Evolutionary conservation across 2,113 vertebrate species (phyloP).

Genomic region (Tinamus guttatus): DNA sequence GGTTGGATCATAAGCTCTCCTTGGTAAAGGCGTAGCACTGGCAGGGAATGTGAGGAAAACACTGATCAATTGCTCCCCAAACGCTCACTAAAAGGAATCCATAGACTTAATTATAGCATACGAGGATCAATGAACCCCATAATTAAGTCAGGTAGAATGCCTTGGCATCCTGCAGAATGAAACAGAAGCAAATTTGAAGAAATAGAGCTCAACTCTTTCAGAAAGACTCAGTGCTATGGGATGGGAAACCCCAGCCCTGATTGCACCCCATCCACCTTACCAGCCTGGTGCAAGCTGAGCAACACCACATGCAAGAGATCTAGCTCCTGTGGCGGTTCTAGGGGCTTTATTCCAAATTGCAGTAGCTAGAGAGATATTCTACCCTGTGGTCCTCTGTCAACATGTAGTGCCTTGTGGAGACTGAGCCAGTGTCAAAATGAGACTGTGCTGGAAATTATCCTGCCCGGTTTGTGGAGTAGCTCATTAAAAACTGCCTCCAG

Average conservation of each 20-base stretch:
- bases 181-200: neutral
- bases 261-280: neutral
- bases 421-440: neutral
- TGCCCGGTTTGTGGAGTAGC: neutral
- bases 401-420: neutral
- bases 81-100: neutral
- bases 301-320: neutral
- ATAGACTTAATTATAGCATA: neutral
- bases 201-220: neutral
- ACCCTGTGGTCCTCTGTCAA: conserved; percentile 18
- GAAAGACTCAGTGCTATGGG: neutral
- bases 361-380: neutral
- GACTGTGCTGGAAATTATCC: neutral
- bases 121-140: conserved; percentile 13
- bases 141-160: neutral
- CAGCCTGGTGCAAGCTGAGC: neutral
- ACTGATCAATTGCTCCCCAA: neutral
- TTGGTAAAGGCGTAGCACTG: neutral
- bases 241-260: neutral
- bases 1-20: neutral
- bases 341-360: neutral
- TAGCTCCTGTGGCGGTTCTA: neutral
- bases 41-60: neutral
- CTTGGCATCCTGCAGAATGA: neutral
- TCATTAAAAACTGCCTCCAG: conserved; percentile 14